Evolutionary conservation across 92 coral and sea anemone genomes (phyloP).

Genomic region (Parazoanthus swiftii): DNA sequence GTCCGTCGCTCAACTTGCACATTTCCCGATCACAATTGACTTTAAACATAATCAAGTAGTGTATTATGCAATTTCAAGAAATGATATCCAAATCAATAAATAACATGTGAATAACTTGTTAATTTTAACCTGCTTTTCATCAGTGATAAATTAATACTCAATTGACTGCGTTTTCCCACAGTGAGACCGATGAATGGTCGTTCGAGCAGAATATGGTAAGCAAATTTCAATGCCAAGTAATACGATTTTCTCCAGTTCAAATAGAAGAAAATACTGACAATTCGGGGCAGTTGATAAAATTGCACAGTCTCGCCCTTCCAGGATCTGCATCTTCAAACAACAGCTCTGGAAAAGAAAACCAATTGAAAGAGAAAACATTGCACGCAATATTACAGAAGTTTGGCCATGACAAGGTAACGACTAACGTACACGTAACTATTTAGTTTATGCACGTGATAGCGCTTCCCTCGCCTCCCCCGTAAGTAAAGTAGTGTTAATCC

Average conservation of each 20-base stretch:
- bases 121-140: not conserved
- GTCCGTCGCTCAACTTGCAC: too few relatives aligned
- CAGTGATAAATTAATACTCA: not conserved
- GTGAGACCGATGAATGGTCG: slow-evolving; percentile 24
- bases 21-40: too few relatives aligned
- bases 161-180: not conserved
- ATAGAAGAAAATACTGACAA: not conserved
- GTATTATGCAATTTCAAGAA: too few relatives aligned
- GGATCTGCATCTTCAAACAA: slow-evolving; percentile 4
- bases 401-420: slow-evolving; percentile 31
- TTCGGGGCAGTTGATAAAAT: not conserved
- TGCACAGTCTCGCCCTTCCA: slow-evolving; percentile 11
- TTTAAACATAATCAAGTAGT: too few relatives aligned
- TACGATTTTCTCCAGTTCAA: slow-evolving; percentile 8
- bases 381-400: slow-evolving; percentile 21
- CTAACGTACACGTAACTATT: too few relatives aligned
- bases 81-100: too few relatives aligned
- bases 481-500: too few relatives aligned
- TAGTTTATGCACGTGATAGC: too few relatives aligned
- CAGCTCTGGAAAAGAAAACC: not conserved
- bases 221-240: slow-evolving; percentile 18
- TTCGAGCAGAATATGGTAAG: slow-evolving; percentile 24
- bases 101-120: too few relatives aligned
- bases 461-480: too few relatives aligned
- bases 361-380: not conserved